Percentiles rank a stretch among this genome's conserved stretches.
Conservation (phyloP, 2,888 invertebrate genomes). For the Mythimna pallens region DNA sequence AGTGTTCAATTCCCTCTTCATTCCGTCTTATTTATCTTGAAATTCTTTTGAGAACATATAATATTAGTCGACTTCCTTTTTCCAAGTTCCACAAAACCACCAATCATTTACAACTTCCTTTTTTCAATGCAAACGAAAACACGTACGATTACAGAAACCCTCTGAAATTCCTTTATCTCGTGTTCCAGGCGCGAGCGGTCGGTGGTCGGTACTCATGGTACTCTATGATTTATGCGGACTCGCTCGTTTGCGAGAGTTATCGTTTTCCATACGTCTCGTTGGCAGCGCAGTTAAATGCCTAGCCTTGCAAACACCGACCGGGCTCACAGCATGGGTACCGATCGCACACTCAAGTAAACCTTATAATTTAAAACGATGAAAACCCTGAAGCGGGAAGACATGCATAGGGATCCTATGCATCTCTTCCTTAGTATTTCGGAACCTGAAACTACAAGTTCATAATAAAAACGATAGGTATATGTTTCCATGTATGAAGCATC, state of each 20-base stretch:
- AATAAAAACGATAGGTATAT: background rate
- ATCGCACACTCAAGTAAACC: background rate
- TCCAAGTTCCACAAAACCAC: background rate
- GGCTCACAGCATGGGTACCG: background rate
- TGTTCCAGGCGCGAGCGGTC: conserved; percentile 30
- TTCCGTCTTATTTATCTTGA: background rate
- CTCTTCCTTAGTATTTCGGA: too few species aligned
- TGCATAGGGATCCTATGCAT: too few species aligned
- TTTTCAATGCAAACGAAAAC: conserved; percentile 37
- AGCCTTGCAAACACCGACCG: conserved; percentile 24
- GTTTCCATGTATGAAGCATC: background rate
- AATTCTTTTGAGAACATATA: background rate
- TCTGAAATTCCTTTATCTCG: conserved; percentile 41
- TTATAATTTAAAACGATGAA: background rate
- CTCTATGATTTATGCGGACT: conserved; percentile 59
- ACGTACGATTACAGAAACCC: conserved; percentile 36
- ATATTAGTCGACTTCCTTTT: background rate
- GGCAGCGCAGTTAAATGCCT: conserved; percentile 34
- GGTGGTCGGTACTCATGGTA: conserved; percentile 24
- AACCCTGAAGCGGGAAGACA: background rate
- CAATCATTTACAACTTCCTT: conserved; percentile 13
- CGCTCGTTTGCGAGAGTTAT: conserved; percentile 54
- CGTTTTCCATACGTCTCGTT: conserved; percentile 55
- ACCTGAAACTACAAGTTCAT: background rate
- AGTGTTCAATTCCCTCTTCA: background rate